Evolutionary conservation across 2,797 vertebrate genomes (phyloP), one percentile per base, ranked within the genome.

Genomic region (Phalloptychus januarius): DNA sequence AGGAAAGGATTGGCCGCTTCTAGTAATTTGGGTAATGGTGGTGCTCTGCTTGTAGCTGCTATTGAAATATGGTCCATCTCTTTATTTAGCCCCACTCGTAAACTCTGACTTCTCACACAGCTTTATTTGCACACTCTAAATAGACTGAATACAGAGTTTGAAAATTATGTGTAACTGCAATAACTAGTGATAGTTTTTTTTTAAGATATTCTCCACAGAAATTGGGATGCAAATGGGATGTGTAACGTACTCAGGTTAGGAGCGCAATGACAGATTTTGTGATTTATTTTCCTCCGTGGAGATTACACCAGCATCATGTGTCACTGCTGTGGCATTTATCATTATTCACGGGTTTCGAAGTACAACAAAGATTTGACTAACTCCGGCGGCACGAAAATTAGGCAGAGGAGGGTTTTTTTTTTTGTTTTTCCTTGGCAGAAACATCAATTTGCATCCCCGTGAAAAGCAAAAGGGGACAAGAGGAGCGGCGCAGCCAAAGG

Each of bases 51-150:
- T 63, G 58, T 63, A 63, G 58, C 58, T 63, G 58, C 58, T 18
- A 33, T 7, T 33, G 58, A 61, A 61, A 61, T 61, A 33, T 61
- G 58, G 58, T 33, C 58, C 1, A 31, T 79, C 86, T 82, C 95
- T 90, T 87, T 90, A 91, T 95, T 95, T 94, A 94, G 95, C 86
- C 71, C 44, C 44, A 6, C 91, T 90, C 93, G 72, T 92, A 90
- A 92, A 94, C 93, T 94, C 87, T 89, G 92, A 92, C 77, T 84
- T 89, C 85, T 88, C 90, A 78, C 82, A 85, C 83, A 82, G 86
- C 86, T 88, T 87, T 91, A 56, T 15, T 33, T 46, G 38, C 8
- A 23, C 38, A n/a, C 50, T 77, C 20, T 13, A 33, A n/a, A 36
- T 15, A 31, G 33, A 65, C 61, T 20, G 11, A 23, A 38, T 38